Evolutionary conservation across 53 echinoderm and acorn worm species (phyloP).

Genomic region (Echinarachnius parma): DNA sequence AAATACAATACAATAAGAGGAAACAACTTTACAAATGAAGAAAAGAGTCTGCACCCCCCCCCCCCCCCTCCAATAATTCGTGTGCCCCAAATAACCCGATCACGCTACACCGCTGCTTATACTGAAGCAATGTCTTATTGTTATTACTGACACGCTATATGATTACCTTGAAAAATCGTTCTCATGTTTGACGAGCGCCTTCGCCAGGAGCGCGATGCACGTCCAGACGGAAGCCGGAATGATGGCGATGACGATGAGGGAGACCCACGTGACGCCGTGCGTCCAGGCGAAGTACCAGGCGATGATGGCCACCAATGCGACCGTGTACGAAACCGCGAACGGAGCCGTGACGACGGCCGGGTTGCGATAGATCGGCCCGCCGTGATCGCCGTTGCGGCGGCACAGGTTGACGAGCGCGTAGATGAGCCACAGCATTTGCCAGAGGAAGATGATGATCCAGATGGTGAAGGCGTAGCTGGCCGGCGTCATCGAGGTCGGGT

Average conservation of each 20-base stretch:
- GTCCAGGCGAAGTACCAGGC: slow-evolving; percentile 51
- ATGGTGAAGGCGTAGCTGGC: slow-evolving; percentile 39
- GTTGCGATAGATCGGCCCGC: slow-evolving; percentile 56
- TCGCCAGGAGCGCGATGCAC: neutral
- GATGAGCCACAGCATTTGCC: slow-evolving; percentile 49
- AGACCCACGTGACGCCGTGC: slow-evolving; percentile 24
- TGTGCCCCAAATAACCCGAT: no score
- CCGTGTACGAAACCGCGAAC: slow-evolving; percentile 34
- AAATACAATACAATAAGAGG: no score
- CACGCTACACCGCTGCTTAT: no score
- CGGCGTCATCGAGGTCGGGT: slow-evolving; percentile 40
- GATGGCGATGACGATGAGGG: slow-evolving; percentile 39
- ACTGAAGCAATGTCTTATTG: no score
- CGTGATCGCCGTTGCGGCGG: slow-evolving; percentile 39
- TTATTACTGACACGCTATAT: neutral
- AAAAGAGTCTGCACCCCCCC: no score
- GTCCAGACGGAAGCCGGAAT: slow-evolving; percentile 20
- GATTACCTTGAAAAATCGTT: neutral
- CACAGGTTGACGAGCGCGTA: slow-evolving; percentile 43
- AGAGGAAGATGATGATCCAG: slow-evolving; percentile 49
- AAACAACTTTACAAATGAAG: no score
- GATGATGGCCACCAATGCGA: slow-evolving; percentile 30
- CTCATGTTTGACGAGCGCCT: slow-evolving; percentile 1
- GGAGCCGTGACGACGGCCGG: slow-evolving; percentile 44
- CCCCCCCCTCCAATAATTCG: no score